Evolutionary conservation across 2,797 vertebrate species (phyloP).

Genomic region (Poeciliopsis infans): DNA sequence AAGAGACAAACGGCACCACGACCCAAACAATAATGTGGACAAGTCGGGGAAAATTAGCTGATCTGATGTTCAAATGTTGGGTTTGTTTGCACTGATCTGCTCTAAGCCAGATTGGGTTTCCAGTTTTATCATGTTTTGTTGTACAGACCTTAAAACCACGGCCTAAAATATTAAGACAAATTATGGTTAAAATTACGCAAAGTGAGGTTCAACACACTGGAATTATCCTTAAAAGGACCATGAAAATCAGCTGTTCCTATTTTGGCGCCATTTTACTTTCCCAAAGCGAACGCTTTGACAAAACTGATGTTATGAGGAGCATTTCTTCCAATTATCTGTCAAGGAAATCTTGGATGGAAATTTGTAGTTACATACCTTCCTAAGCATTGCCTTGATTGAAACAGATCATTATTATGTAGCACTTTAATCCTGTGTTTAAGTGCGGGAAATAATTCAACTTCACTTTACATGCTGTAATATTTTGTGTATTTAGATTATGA

Average conservation of each 20-base stretch:
- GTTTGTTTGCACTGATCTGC: slow-evolving; percentile 1
- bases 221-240: slow-evolving; percentile 20
- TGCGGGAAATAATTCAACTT: slow-evolving; percentile 50
- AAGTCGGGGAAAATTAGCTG: neutral
- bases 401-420: slow-evolving; percentile 36
- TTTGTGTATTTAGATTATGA: slow-evolving; percentile 54
- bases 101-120: neutral
- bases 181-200: slow-evolving; percentile 18
- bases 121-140: slow-evolving; percentile 5
- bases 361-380: slow-evolving; percentile 41
- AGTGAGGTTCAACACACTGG: neutral
- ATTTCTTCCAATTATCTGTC: slow-evolving; percentile 42
- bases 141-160: slow-evolving; percentile 3
- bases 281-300: slow-evolving; percentile 19
- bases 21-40: neutral
- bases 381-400: slow-evolving; percentile 35
- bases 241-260: neutral
- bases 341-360: slow-evolving; percentile 46
- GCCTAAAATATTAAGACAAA: slow-evolving; percentile 24
- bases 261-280: neutral
- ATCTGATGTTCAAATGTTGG: neutral
- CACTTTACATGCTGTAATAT: slow-evolving; percentile 34
- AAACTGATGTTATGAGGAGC: slow-evolving; percentile 23
- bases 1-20: neutral
- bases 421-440: slow-evolving; percentile 47